A percentile compares a stretch with the other conserved stretches of the same genome.
phyloP scores from a whole-genome alignment of 1,140 invertebrate species.

The Calosoma granatense region DNA sequence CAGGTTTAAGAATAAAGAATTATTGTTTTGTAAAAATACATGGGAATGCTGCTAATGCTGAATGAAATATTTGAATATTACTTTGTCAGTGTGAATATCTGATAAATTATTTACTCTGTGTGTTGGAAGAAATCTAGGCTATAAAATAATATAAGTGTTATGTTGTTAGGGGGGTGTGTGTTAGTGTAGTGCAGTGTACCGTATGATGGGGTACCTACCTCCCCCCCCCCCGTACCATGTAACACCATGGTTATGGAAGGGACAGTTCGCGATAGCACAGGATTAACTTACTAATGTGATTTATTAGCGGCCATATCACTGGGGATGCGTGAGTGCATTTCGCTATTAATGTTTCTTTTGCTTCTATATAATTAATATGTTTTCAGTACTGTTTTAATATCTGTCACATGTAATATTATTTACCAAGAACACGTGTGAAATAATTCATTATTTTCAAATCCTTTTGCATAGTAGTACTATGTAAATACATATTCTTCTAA shows the following conservation, averaged over 20 bases:
- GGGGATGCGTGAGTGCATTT: conserved; percentile 6
- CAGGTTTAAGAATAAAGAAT: too few species aligned
- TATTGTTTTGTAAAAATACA: too few species aligned
- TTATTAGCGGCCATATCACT: not conserved
- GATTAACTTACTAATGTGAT: conserved; percentile 4
- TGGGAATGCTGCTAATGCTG: too few species aligned
- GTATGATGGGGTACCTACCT: not conserved
- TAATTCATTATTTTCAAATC: not conserved
- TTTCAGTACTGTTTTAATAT: not conserved
- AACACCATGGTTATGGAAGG: too few species aligned
- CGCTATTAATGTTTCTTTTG: not conserved
- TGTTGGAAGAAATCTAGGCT: too few species aligned
- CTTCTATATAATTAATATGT: conserved; percentile 3
- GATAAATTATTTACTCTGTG: too few species aligned
- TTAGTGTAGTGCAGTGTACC: too few species aligned
- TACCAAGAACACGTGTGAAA: not conserved
- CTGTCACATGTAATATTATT: not conserved
- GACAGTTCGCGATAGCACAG: not conserved
- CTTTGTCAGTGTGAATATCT: too few species aligned
- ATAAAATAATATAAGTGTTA: too few species aligned
- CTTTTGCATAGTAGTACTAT: not conserved
- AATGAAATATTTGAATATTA: too few species aligned
- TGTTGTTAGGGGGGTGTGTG: too few species aligned
- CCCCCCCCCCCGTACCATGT: not conserved
- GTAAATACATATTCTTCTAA: not conserved